phyloP scores from a whole-genome alignment of 2,797 vertebrate genomes.

The Natrix natrix region DNA sequence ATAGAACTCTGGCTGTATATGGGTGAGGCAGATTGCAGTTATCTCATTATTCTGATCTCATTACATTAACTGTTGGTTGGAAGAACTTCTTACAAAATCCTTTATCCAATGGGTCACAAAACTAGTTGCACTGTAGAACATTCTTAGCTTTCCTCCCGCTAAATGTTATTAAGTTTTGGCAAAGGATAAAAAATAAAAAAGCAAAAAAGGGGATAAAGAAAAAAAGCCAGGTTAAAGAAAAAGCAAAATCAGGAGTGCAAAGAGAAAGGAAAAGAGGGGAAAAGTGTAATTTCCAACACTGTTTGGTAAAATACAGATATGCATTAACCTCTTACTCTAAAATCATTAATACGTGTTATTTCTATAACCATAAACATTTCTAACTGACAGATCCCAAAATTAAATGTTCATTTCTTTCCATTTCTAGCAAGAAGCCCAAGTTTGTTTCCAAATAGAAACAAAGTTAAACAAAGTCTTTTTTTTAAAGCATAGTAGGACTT shows the following conservation, averaged over 20 bases:
- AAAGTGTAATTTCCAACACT: neutral
- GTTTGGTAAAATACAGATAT: neutral
- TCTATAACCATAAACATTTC: neutral
- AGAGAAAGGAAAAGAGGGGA: neutral
- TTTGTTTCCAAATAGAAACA: neutral
- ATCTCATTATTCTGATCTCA: constrained; percentile 64
- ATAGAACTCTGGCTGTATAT: constrained; percentile 43
- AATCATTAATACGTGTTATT: neutral
- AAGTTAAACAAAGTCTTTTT: neutral
- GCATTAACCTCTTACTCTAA: neutral
- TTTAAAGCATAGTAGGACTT: neutral
- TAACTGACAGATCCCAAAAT: neutral
- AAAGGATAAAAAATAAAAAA: neutral
- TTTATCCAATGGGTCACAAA: constrained; percentile 29
- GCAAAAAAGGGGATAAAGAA: neutral
- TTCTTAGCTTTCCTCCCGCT: neutral
- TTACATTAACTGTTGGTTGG: constrained; percentile 55
- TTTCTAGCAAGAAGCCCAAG: neutral
- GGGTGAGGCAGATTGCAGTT: constrained; percentile 55
- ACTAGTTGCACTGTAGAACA: neutral
- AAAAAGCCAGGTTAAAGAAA: neutral
- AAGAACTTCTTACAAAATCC: constrained; percentile 44
- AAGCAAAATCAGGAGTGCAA: neutral
- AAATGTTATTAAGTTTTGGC: neutral
- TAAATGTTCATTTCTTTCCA: neutral